Evolutionary conservation across 2,888 invertebrate genomes (phyloP).

Genomic region (Latrodectus hesperus): DNA sequence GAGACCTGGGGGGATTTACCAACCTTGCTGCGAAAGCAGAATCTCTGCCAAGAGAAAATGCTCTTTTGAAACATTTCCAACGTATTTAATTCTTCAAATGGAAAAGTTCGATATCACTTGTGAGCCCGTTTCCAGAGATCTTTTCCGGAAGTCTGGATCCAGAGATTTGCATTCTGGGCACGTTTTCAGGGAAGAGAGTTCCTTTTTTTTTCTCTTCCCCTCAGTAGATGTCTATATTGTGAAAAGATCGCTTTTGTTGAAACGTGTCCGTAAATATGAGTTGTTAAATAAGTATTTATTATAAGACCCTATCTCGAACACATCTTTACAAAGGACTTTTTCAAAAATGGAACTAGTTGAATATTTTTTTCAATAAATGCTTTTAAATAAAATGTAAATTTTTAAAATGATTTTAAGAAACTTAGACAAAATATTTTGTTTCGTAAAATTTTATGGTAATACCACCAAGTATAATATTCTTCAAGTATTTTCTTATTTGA

Average conservation of each 20-base stretch:
- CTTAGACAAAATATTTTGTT: too few relatives aligned
- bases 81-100: conserved; percentile 3
- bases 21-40: neutral
- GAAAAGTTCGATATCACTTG: conserved; percentile 3
- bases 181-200: conserved; percentile 10
- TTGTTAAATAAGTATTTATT: neutral
- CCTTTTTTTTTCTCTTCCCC: conserved; percentile 1
- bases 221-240: neutral
- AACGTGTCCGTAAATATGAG: neutral
- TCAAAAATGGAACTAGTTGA: too few relatives aligned
- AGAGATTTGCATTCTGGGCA: conserved; percentile 35
- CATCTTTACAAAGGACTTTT: too few relatives aligned
- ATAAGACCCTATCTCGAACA: neutral
- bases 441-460: too few relatives aligned
- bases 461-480: too few relatives aligned
- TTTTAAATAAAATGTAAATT: too few relatives aligned
- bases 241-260: neutral
- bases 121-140: neutral
- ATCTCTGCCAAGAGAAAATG: neutral
- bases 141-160: conserved; percentile 19
- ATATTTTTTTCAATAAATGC: too few relatives aligned
- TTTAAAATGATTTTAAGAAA: too few relatives aligned
- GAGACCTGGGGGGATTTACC: neutral
- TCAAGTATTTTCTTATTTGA: too few relatives aligned
- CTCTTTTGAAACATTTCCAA: neutral